A percentile compares a stretch with the other conserved stretches of the same genome.
Conservation (phyloP, 2,797 vertebrate species). For the Neoniphon sammara region DNA sequence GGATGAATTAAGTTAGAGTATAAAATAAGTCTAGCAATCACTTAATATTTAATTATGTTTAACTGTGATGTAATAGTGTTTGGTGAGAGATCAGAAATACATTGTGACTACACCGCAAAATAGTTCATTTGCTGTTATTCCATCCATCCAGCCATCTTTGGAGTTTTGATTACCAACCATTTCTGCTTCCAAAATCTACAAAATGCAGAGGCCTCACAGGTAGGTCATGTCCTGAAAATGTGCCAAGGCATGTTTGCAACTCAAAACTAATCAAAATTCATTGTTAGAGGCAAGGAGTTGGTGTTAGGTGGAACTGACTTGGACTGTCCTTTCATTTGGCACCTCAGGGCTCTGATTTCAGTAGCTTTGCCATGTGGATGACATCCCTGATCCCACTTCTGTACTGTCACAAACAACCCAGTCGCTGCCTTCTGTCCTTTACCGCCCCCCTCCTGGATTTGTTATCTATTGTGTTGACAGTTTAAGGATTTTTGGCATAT, state of each 20-base stretch:
- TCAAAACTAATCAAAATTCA: too few species aligned
- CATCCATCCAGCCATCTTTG: too few species aligned
- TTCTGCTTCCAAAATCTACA: too few species aligned
- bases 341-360: constrained; percentile 23
- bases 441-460: constrained; percentile 33
- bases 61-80: neutral
- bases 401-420: constrained; percentile 39
- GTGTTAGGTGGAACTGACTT: constrained; percentile 6
- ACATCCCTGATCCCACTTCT: constrained; percentile 50
- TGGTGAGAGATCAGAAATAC: too few species aligned
- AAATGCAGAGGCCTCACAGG: too few species aligned
- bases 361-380: constrained; percentile 19
- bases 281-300: neutral
- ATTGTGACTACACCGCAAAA: too few species aligned
- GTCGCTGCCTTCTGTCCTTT: constrained; percentile 35
- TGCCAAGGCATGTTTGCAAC: too few species aligned
- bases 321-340: constrained; percentile 14
- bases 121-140: neutral
- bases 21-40: too few species aligned
- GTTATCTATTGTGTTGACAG: constrained; percentile 51
- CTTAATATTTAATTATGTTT: too few species aligned
- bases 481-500: constrained; percentile 40
- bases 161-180: too few species aligned
- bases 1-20: neutral
- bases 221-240: too few species aligned